Base-by-base conservation (phyloP, 2,113 vertebrate species). In the Mus spicilegus region DNA sequence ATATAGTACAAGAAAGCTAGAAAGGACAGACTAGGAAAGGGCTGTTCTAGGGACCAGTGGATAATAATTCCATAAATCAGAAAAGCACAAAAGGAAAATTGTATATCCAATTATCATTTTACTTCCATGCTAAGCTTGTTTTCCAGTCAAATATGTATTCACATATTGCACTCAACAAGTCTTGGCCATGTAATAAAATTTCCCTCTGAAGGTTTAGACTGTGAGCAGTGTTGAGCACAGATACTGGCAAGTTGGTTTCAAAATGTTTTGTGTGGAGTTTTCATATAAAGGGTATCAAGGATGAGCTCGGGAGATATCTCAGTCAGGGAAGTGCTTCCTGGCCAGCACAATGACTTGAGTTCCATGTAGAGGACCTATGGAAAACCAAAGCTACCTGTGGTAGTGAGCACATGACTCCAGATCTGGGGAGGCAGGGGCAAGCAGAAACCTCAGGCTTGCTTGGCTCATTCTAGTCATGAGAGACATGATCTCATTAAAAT, bases 31-130 rank as follows among this genome's bases (percentile, higher is more conserved):
- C 42, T 36, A 77, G 61, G 8, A 94, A 75, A 82, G 28, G 20
- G 20, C 20, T 89, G 7, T 58, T 90, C 17, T 16, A 42, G 93
- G n/a, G 22, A 36, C 20, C 63, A 84, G 49, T 58, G 39, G 39
- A 89, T 89, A 78, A 73, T 69, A 75, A 75, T 75, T 93, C 20
- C 85, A 51, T 92, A 39, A 94, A 93, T n/a, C 72, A 63, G 33
- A 87, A 91, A 93, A 91, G 39, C 39, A 56, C 73, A 70, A 89
- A 89, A 87, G n/a, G 42, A 85, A 90, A 96, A 89, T 69, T n/a
- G 5, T 42, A 89, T 92, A 82, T 95, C 77, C 20, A 36, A 51
- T 89, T 63, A 56, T 72, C 11, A 88, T 89, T 90, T 85, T 69
- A 82, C 17, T 86, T 16, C 36, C 12, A 36, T 11, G 0, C 20